A percentile compares a stretch with the other conserved stretches of the same genome.
Conservation (phyloP, 1,140 invertebrate genomes). For the Limonius californicus region DNA sequence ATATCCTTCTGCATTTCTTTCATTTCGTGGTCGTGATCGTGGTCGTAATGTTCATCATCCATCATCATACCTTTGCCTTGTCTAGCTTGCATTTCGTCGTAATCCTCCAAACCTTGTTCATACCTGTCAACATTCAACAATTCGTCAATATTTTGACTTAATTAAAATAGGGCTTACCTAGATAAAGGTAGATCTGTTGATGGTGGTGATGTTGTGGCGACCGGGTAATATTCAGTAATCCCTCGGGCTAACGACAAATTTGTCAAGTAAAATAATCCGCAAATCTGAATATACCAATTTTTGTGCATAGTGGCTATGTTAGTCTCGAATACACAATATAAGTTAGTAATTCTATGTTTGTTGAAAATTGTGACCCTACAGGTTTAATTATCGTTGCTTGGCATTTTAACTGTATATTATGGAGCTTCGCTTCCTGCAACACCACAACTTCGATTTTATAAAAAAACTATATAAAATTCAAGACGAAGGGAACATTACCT, state of each 20-base stretch:
- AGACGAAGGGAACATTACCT: too few relatives aligned
- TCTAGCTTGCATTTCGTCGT: conserved; percentile 35
- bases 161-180: too few relatives aligned
- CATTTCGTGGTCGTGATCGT: conserved; percentile 35
- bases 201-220: conserved; percentile 20
- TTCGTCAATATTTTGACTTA: background rate
- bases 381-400: background rate
- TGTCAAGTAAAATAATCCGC: conserved; percentile 23
- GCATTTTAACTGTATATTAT: too few relatives aligned
- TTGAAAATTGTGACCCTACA: background rate
- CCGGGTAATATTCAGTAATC: conserved; percentile 4
- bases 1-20: conserved; percentile 40
- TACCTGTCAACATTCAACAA: conserved; percentile 30
- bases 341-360: background rate
- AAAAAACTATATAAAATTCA: too few relatives aligned
- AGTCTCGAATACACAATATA: too few relatives aligned
- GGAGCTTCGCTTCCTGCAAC: too few relatives aligned
- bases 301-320: background rate
- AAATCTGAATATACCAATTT: background rate
- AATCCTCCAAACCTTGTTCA: conserved; percentile 40
- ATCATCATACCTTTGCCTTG: conserved; percentile 38
- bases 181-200: background rate
- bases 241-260: conserved; percentile 4
- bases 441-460: too few relatives aligned
- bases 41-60: conserved; percentile 22